Percentiles rank a stretch among this genome's conserved stretches.
These are phyloP conservation scores for Tenthredo scrophulariae DNA, from an alignment of 2,888 invertebrate species.

Conservation along the genomic window DNA sequence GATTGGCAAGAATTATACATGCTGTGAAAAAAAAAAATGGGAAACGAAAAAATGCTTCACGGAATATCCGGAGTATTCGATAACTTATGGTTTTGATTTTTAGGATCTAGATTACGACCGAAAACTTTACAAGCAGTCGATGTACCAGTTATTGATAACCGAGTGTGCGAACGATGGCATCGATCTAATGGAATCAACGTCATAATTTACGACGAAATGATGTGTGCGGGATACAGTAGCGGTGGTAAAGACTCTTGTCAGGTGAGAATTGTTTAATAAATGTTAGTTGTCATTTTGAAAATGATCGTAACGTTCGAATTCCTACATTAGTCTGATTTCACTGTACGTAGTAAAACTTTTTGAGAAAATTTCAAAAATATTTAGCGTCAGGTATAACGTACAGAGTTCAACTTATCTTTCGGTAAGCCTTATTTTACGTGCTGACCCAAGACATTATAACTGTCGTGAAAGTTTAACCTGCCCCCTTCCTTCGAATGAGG, in stretches of 20 bases:
- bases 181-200: conserved; percentile 90
- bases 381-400: neutral
- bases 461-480: conserved; percentile 41
- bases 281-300: neutral
- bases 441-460: conserved; percentile 48
- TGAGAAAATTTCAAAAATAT: neutral
- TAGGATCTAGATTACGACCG: conserved; percentile 91
- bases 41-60: no score
- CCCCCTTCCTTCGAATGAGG: conserved; percentile 6
- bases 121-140: conserved; percentile 95
- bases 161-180: conserved; percentile 86
- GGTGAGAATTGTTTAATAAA: conserved; percentile 73
- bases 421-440: neutral
- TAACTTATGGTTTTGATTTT: conserved; percentile 74
- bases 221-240: conserved; percentile 94
- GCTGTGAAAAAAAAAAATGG: no score
- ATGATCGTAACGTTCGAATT: neutral
- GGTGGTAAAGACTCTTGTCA: conserved; percentile 91
- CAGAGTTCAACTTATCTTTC: neutral
- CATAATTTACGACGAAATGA: conserved; percentile 96
- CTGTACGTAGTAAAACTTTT: neutral
- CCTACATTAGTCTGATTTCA: neutral
- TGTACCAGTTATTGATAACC: conserved; percentile 95
- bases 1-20: no score
- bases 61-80: neutral